These are phyloP conservation scores for Listrodromus nycthemerus DNA, from an alignment of 2,888 invertebrate species.

Conservation along the genomic window DNA sequence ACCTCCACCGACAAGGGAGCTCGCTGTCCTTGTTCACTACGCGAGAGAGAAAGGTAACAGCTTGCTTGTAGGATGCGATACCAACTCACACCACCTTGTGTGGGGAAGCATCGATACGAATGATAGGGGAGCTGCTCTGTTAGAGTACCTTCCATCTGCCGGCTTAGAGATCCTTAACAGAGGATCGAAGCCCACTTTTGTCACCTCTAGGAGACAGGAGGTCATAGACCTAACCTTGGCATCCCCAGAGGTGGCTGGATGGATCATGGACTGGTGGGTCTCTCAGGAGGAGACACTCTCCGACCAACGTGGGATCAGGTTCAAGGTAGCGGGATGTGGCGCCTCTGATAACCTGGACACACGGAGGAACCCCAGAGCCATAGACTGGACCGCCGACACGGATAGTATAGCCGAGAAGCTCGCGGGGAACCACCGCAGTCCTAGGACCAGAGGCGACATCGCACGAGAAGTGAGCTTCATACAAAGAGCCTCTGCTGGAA, in stretches of 20 bases:
- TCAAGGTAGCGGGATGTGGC: neutral
- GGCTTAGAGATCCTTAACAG: slow-evolving; percentile 35
- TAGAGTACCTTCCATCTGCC: slow-evolving; percentile 30
- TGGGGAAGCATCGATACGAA: slow-evolving; percentile 48
- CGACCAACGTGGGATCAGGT: slow-evolving; percentile 31
- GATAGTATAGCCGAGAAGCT: slow-evolving; percentile 22
- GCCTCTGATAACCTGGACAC: neutral
- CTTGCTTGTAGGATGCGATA: slow-evolving; percentile 42
- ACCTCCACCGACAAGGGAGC: slow-evolving; percentile 6
- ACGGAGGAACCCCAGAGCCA: slow-evolving; percentile 44
- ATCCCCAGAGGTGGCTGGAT: neutral
- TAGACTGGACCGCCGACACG: slow-evolving; percentile 40
- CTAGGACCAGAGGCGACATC: neutral
- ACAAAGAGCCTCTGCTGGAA: slow-evolving; percentile 10
- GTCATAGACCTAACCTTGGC: slow-evolving; percentile 42
- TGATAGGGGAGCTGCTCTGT: no score
- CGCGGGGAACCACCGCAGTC: neutral
- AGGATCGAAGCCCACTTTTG: slow-evolving; percentile 46
- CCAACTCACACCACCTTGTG: slow-evolving; percentile 42
- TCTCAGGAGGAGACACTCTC: slow-evolving; percentile 42
- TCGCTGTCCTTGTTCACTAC: slow-evolving; percentile 26
- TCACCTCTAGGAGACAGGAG: slow-evolving; percentile 30
- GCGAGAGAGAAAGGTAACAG: neutral
- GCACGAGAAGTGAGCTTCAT: slow-evolving; percentile 36
- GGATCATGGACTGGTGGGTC: slow-evolving; percentile 35